Percentiles rank a stretch among this genome's conserved stretches.
Conservation (phyloP, 1,140 invertebrate genomes). For the Tenebrio molitor region DNA sequence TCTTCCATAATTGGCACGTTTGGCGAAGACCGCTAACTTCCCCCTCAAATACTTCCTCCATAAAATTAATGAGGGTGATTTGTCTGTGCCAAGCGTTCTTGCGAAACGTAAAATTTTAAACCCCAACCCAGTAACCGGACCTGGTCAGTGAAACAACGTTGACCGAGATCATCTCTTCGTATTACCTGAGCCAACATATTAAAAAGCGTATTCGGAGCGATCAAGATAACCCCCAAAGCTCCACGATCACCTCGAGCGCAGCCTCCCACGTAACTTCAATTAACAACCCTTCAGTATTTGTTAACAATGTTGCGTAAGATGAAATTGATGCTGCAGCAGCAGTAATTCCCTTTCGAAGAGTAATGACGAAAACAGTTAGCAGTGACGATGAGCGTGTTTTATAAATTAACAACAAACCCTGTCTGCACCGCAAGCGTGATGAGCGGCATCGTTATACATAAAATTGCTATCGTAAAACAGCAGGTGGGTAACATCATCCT, state of each 20-base stretch:
- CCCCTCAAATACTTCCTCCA: no score
- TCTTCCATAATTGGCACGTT: no score
- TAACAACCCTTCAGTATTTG: neutral
- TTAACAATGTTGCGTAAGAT: slow-evolving; percentile 25
- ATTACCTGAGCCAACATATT: neutral
- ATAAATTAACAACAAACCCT: neutral
- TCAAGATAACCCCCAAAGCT: slow-evolving; percentile 1
- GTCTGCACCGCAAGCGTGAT: neutral
- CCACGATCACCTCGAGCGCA: no score
- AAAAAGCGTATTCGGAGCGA: neutral
- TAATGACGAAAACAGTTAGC: neutral
- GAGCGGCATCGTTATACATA: neutral
- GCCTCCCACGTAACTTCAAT: no score
- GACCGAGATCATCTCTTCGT: neutral
- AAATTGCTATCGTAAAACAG: slow-evolving; percentile 20
- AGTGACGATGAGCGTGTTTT: no score
- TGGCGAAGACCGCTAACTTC: no score
- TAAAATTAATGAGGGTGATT: no score
- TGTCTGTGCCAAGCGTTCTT: neutral
- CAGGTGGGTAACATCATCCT: slow-evolving; percentile 6
- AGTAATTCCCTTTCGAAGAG: neutral
- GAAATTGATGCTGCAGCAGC: neutral
- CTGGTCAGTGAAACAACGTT: neutral
- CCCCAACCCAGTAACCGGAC: no score
- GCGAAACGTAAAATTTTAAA: no score